Percentiles rank a stretch among this genome's conserved stretches.
Conservation (phyloP, 2,797 vertebrate species). For the Lagorchestes hirsutus region DNA sequence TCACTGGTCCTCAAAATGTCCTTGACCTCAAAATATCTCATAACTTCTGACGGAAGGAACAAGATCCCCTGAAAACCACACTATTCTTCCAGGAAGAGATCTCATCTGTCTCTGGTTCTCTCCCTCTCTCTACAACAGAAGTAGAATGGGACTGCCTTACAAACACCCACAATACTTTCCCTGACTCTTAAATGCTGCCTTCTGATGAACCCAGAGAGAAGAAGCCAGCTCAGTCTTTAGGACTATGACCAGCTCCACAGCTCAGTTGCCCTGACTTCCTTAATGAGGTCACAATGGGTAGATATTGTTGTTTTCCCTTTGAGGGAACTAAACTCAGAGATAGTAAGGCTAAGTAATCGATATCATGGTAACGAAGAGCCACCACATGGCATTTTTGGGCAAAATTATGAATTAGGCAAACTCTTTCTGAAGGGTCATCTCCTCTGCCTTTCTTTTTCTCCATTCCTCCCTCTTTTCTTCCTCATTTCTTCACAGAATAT, state of each 20-base stretch:
- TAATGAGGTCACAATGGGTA: not conserved
- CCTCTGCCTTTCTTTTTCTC: not conserved
- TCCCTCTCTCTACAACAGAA: not conserved
- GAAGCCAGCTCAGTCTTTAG: not conserved
- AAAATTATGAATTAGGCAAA: constrained; percentile 24
- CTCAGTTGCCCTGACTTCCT: not conserved
- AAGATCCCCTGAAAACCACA: not conserved
- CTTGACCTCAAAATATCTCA: not conserved
- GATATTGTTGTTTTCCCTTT: not conserved
- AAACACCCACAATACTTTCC: not conserved
- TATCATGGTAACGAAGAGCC: not conserved
- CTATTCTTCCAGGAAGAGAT: not conserved
- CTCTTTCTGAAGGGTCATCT: constrained; percentile 1
- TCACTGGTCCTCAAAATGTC: not conserved
- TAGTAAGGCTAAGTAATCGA: not conserved
- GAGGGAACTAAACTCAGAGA: not conserved
- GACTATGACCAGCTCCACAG: not conserved
- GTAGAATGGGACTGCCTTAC: not conserved
- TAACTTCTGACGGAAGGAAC: not conserved
- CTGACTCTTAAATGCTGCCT: not conserved
- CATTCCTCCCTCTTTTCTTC: constrained; percentile 8
- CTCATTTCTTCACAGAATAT: not conserved
- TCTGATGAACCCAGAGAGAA: not conserved
- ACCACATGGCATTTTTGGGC: not conserved
- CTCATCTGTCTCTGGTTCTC: not conserved